Base-by-base conservation (phyloP, 2,113 vertebrate genomes). In the Oceanodroma tethys region DNA sequence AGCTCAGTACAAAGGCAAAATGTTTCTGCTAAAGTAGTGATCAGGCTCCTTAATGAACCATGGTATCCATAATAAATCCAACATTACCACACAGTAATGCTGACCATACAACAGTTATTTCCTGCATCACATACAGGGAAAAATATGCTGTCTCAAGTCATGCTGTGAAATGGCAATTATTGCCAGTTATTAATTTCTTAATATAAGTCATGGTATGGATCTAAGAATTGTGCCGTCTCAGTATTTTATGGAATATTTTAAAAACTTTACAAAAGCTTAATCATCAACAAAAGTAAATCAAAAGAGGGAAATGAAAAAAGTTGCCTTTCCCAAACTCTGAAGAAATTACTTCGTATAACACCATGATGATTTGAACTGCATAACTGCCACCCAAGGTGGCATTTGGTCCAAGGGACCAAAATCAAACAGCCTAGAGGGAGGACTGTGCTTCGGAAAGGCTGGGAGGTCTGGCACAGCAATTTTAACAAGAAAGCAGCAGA, bases 261-360 rank as follows among this genome's bases (percentile, higher is more conserved):
- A 27, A 66, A 52, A 27, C 4, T 32, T 72, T 32, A 13, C 14
- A 20, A 45, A 52, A 80, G 25, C 6, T 55, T 59, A 47, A 16
- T 34, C 47, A 7, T 47, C 34, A 72, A 40, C 4, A 27, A 20
- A 86, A 91, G 36, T 8, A 75, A 85, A 55, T 9, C 34, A 56
- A 45, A 27, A 38, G 6, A 3, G 3, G 21, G 38, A 67, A 53
- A 56, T 27, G 2, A 12, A 60, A 60, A 75, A 91, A 15, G 0
- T 5, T 40, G 10, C 9, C 19, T 59, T 59, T 6, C 6, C 23
- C 25, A 34, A 2, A 2, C 2, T n/a, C 27, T n/a, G 30, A 27
- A 60, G 10, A 48, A 43, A 34, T 26, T 9, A 1, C 7, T 5
- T 9, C 5, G 0, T 10, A 3, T 6, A 50, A 15, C 11, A 36